Percentiles rank a stretch among this genome's conserved stretches.
phyloP scores from a whole-genome alignment of 1,140 invertebrate species.

The Listronotus bonariensis region DNA sequence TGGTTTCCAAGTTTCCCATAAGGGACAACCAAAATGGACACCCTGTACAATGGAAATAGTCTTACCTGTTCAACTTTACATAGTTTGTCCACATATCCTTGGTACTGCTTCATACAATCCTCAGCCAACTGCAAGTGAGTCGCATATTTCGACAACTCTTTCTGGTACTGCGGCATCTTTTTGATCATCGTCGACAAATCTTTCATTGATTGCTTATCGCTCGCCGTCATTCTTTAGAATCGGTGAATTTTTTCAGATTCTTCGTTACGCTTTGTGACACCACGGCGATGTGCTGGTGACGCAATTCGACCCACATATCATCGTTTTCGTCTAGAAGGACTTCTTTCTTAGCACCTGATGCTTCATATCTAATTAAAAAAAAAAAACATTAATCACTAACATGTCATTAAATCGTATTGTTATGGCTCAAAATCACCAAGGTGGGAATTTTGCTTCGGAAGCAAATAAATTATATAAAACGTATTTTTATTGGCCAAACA shows the following conservation, averaged over 20 bases:
- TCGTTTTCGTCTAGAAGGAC: conserved; percentile 99
- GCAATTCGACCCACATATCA: conserved; percentile 96
- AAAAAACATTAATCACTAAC: conserved; percentile 15
- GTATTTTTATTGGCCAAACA: no score
- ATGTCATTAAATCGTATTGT: no score
- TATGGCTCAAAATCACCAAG: no score
- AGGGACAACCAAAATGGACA: no score
- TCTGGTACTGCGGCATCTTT: conserved; percentile 99
- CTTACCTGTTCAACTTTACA: conserved; percentile 97
- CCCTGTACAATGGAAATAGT: no score
- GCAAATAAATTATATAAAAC: no score
- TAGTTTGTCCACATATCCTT: conserved; percentile 94
- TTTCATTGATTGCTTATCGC: conserved; percentile 93
- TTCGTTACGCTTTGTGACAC: conserved; percentile 92
- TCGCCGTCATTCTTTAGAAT: conserved; percentile 89
- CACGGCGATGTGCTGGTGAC: conserved; percentile 99
- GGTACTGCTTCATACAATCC: conserved; percentile 98
- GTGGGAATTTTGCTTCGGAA: no score
- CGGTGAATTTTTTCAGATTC: conserved; percentile 89
- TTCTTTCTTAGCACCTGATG: conserved; percentile 86
- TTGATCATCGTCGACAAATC: conserved; percentile 99
- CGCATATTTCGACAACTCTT: conserved; percentile 98
- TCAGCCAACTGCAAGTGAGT: conserved; percentile 98
- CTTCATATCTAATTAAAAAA: conserved; percentile 77
- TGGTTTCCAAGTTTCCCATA: no score